Percentiles rank a stretch among this genome's conserved stretches.
Conservation (phyloP, 2,113 vertebrate species). For the Excalfactoria chinensis region DNA sequence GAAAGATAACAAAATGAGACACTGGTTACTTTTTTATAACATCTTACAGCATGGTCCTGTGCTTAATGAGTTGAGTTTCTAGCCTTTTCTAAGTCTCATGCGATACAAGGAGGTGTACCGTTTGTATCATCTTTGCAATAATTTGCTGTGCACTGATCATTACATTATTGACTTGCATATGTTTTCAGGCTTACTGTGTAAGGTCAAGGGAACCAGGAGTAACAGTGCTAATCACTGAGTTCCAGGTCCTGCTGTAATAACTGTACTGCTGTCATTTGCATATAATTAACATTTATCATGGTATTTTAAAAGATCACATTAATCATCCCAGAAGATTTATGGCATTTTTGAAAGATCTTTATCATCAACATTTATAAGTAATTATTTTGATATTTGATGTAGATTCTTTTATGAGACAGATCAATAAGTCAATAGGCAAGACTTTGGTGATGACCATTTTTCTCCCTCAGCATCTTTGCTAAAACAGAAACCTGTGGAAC, state of each 20-base stretch:
- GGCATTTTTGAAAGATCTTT: neutral
- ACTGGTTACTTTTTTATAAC: neutral
- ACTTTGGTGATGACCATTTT: neutral
- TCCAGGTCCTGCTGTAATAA: neutral
- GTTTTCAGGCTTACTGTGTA: neutral
- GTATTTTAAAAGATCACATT: neutral
- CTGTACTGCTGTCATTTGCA: neutral
- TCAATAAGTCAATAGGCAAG: neutral
- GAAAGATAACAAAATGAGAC: neutral
- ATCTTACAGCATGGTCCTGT: neutral
- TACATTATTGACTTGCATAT: neutral
- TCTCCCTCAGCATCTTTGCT: neutral
- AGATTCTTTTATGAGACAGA: neutral
- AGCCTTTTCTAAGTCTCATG: neutral
- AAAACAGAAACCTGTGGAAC: neutral
- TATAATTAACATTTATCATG: neutral
- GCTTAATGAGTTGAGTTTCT: neutral
- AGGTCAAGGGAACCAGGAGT: neutral
- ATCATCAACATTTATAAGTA: neutral
- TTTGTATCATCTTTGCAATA: neutral
- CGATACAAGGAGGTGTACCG: neutral
- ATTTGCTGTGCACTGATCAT: neutral
- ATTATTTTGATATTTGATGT: neutral
- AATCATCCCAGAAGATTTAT: neutral
- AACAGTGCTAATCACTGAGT: neutral